Conservation (phyloP, 2,113 vertebrate species). For the Ageneiosus marmoratus region DNA sequence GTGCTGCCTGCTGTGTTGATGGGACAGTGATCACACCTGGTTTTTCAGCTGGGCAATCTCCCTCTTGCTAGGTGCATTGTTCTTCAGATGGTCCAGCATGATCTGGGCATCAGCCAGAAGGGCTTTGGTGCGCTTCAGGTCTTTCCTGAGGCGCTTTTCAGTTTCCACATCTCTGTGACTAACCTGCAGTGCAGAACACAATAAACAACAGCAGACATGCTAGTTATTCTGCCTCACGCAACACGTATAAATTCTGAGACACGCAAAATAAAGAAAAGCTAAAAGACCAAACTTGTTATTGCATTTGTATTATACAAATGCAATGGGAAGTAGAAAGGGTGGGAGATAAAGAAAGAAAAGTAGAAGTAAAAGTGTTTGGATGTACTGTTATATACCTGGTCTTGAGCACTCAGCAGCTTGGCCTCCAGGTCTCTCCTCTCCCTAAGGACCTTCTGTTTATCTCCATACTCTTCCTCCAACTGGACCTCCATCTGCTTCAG, state of each 20-base stretch:
- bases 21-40: conserved; percentile 74
- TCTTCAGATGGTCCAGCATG: conserved; percentile 98
- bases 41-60: conserved; percentile 96
- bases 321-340: not conserved
- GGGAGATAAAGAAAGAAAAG: not conserved
- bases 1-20: not conserved
- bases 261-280: not conserved
- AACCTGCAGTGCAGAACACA: conserved; percentile 71
- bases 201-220: not conserved
- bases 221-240: not conserved
- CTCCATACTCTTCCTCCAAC: conserved; percentile 93
- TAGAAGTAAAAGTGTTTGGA: not conserved
- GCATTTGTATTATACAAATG: not conserved
- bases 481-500: conserved; percentile 95
- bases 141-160: conserved; percentile 90
- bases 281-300: too few species aligned
- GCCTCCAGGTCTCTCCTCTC: conserved; percentile 91
- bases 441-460: conserved; percentile 93
- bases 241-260: not conserved
- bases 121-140: conserved; percentile 94
- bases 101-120: conserved; percentile 92
- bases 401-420: conserved; percentile 81
- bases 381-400: conserved; percentile 76
- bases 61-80: conserved; percentile 94
- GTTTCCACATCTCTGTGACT: conserved; percentile 86